A percentile compares a stretch with the other conserved stretches of the same genome.
Evolutionary conservation across 2,888 invertebrate genomes (phyloP).

Genomic region (Drosophila nigricruria): DNA sequence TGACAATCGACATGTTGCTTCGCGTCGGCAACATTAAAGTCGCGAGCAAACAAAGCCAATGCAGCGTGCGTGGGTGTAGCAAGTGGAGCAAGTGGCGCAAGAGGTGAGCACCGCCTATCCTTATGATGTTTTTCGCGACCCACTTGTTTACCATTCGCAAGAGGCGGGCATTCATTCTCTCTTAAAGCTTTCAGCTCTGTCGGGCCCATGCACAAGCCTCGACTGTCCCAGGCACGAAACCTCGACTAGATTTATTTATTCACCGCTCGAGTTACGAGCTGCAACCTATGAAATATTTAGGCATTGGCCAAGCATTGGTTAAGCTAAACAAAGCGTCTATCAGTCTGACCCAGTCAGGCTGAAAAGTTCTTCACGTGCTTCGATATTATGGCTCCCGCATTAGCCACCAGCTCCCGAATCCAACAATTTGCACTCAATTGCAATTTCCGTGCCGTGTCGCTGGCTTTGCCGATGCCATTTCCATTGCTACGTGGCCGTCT

Average conservation of each 20-base stretch:
- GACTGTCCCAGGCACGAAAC: constrained; percentile 43
- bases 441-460: constrained; percentile 69
- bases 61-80: background rate
- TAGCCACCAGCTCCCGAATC: constrained; percentile 9
- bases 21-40: constrained; percentile 49
- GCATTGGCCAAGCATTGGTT: constrained; percentile 22
- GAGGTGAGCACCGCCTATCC: constrained; percentile 20
- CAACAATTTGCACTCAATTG: constrained; percentile 76
- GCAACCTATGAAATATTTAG: constrained; percentile 66
- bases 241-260: constrained; percentile 65
- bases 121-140: constrained; percentile 17
- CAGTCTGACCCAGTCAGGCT: constrained; percentile 33
- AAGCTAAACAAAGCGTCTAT: constrained; percentile 24
- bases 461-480: constrained; percentile 56
- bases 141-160: constrained; percentile 44
- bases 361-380: constrained; percentile 17
- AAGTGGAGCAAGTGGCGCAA: background rate
- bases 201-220: background rate
- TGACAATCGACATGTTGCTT: constrained; percentile 66
- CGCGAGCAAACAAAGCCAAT: constrained; percentile 57
- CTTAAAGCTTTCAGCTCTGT: no score
- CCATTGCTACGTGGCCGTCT: constrained; percentile 68
- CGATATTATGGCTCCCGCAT: background rate
- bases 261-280: constrained; percentile 52
- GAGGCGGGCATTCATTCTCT: constrained; percentile 11